Conservation (phyloP, 2,113 vertebrate genomes). For the Syrmaticus mikado region DNA sequence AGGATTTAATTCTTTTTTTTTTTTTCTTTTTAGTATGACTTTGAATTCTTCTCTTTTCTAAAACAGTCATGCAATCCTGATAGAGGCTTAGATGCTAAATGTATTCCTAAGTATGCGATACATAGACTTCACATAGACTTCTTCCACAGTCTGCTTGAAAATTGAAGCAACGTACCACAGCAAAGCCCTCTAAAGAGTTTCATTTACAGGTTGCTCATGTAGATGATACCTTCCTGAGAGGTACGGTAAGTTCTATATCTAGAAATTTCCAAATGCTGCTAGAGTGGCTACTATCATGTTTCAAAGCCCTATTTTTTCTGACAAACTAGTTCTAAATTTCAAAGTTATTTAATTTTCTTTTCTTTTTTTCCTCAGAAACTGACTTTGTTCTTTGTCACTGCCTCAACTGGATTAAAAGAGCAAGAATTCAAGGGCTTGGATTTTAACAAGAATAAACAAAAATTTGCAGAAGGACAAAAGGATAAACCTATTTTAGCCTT, state of each 20-base stretch:
- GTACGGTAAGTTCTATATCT: background rate
- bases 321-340: background rate
- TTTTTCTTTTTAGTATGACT: too few species aligned
- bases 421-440: background rate
- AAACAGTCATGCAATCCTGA: background rate
- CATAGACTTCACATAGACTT: background rate
- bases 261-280: background rate
- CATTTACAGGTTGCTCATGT: background rate
- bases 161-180: background rate
- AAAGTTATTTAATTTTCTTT: background rate
- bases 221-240: background rate
- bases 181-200: background rate
- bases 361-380: background rate
- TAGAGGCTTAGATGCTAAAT: background rate
- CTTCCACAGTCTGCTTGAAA: background rate
- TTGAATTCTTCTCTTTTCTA: background rate
- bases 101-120: background rate
- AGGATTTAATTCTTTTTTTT: too few species aligned
- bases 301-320: background rate
- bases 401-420: accelerated
- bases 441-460: background rate
- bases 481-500: accelerated
- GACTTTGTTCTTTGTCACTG: background rate
- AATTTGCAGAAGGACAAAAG: background rate
- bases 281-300: background rate